Evolutionary conservation across 2,113 vertebrate genomes (phyloP).

Genomic region (Chaenocephalus aceratus): DNA sequence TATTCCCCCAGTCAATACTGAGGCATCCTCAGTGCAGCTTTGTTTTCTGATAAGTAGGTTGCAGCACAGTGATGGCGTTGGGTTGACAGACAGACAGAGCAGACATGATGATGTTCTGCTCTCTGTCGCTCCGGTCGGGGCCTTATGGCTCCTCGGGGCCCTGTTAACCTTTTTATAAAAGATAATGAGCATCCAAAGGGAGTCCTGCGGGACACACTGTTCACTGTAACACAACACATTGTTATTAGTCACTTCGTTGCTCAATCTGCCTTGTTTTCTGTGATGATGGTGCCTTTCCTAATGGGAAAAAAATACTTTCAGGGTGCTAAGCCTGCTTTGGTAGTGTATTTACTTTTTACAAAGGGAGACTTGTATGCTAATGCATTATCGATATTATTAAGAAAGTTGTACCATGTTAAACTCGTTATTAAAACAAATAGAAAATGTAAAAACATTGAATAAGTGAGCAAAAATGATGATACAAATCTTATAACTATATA

Average conservation of each 20-base stretch:
- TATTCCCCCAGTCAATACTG: background rate
- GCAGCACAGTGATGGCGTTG: background rate
- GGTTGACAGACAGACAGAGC: background rate
- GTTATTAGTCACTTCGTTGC: background rate
- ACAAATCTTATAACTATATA: too few relatives aligned
- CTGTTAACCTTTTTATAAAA: constrained; percentile 14
- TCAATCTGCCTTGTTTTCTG: background rate
- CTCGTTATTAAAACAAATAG: too few relatives aligned
- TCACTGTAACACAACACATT: background rate
- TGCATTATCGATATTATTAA: too few relatives aligned
- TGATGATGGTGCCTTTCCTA: background rate
- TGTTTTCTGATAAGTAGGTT: background rate
- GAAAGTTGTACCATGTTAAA: too few relatives aligned
- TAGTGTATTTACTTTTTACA: background rate
- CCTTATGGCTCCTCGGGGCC: constrained; percentile 20
- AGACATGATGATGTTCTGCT: background rate
- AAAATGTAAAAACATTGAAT: too few relatives aligned
- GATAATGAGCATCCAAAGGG: constrained; percentile 44
- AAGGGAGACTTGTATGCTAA: background rate
- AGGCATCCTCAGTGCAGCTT: background rate
- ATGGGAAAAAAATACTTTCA: background rate
- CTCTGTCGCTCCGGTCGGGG: background rate
- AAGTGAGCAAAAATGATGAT: too few relatives aligned
- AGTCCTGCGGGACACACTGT: background rate
- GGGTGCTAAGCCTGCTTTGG: too few relatives aligned